A percentile compares a stretch with the other conserved stretches of the same genome.
Conservation (phyloP, 37 sponge, comb jelly and placozoan genomes). For the Chondrosia reniformis region DNA sequence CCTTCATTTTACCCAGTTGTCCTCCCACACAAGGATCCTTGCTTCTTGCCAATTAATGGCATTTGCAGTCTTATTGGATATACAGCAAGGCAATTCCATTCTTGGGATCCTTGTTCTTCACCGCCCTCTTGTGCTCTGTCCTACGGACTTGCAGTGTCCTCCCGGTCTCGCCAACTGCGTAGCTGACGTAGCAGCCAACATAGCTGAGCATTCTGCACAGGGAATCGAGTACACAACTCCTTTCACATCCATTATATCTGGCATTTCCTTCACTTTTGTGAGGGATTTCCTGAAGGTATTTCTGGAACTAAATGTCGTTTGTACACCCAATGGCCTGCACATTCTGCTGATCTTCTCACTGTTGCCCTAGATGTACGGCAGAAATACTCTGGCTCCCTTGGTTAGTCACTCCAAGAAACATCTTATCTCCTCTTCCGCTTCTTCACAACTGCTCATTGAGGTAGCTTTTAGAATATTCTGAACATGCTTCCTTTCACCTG, state of each 20-base stretch:
- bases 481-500: background rate
- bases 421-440: background rate
- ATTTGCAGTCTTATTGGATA: background rate
- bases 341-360: constrained; percentile 11
- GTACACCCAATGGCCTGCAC: background rate
- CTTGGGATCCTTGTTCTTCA: background rate
- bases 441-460: background rate
- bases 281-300: background rate
- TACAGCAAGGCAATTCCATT: constrained; percentile 28
- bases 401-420: background rate
- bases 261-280: constrained; percentile 4
- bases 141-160: constrained; percentile 16
- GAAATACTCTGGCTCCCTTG: background rate
- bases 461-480: background rate
- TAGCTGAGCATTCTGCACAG: constrained; percentile 10
- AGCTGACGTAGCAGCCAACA: too few relatives aligned
- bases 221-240: constrained; percentile 6
- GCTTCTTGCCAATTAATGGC: constrained; percentile 6
- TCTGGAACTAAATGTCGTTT: constrained; percentile 1
- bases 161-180: constrained; percentile 33
- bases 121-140: constrained; percentile 12
- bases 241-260: background rate
- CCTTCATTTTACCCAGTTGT: constrained; percentile 8
- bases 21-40: background rate
- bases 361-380: constrained; percentile 16